phyloP scores from a whole-genome alignment of 2,888 invertebrate species.

The Iselma pallidipennis region DNA sequence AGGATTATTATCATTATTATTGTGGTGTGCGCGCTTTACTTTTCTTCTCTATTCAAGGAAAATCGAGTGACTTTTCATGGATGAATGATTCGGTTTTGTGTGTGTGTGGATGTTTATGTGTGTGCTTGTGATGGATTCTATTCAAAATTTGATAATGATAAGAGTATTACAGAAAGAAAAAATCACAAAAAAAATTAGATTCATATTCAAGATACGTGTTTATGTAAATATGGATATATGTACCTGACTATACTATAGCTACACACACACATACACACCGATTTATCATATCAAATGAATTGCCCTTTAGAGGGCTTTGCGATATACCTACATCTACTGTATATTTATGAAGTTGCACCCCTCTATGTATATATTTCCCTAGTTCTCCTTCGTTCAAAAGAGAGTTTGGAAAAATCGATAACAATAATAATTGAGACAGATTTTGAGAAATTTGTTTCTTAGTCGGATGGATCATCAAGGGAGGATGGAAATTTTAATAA shows the following conservation, averaged over 20 bases:
- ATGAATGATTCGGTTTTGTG: conserved; percentile 17
- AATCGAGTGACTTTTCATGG: conserved; percentile 27
- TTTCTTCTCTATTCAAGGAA: conserved; percentile 20
- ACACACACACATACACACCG: not conserved
- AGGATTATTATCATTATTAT: not conserved
- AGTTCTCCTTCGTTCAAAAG: no score
- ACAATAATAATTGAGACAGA: not conserved
- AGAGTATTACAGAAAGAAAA: not conserved
- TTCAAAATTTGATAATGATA: not conserved
- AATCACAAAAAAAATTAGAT: not conserved
- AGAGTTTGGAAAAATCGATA: not conserved
- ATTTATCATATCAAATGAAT: conserved; percentile 24
- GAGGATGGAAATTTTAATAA: not conserved
- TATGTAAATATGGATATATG: not conserved
- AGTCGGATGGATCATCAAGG: no score
- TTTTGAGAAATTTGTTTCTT: no score
- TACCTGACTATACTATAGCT: no score
- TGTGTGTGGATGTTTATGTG: no score
- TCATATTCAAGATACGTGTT: not conserved
- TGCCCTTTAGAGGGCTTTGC: conserved; percentile 23
- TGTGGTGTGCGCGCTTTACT: not conserved
- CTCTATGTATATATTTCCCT: not conserved
- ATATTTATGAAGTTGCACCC: not conserved
- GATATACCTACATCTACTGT: conserved; percentile 12
- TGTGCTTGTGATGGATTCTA: not conserved